Percentiles rank a stretch among this genome's conserved stretches.
Conservation (phyloP, 2,888 invertebrate genomes). For the Chaetogeoica ovagalla region DNA sequence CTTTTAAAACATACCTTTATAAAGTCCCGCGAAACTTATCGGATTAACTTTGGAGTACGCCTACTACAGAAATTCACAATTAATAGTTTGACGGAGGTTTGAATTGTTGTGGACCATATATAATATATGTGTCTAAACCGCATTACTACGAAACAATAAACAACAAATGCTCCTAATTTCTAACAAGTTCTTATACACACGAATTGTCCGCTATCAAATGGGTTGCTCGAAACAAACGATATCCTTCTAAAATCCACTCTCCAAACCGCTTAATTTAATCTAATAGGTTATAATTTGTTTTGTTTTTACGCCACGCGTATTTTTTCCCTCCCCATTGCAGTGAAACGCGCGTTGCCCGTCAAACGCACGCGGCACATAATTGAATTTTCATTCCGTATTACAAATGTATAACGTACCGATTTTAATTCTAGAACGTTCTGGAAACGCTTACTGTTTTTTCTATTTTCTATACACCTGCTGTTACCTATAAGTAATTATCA, state of each 20-base stretch:
- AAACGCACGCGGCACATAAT: too few relatives aligned
- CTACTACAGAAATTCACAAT: slow-evolving; percentile 6
- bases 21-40: neutral
- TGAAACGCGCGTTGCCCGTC: too few relatives aligned
- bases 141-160: slow-evolving; percentile 11
- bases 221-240: slow-evolving; percentile 5
- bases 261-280: too few relatives aligned
- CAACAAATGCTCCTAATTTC: slow-evolving; percentile 5
- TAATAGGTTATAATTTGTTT: too few relatives aligned
- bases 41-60: neutral
- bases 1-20: neutral
- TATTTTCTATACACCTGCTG: too few relatives aligned
- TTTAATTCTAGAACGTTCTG: too few relatives aligned
- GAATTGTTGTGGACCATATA: neutral
- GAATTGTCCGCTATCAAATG: slow-evolving; percentile 20
- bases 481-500: too few relatives aligned
- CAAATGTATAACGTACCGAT: too few relatives aligned
- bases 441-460: too few relatives aligned
- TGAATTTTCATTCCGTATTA: too few relatives aligned
- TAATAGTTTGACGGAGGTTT: slow-evolving; percentile 25
- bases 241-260: slow-evolving; percentile 9
- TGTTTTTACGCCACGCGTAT: too few relatives aligned
- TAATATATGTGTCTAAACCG: neutral
- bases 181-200: slow-evolving; percentile 2
- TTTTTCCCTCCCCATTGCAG: too few relatives aligned